Evolutionary conservation across 2,113 vertebrate species (phyloP), one percentile per base, ranked within the genome.

Genomic region (Sphyrna mokarran): DNA sequence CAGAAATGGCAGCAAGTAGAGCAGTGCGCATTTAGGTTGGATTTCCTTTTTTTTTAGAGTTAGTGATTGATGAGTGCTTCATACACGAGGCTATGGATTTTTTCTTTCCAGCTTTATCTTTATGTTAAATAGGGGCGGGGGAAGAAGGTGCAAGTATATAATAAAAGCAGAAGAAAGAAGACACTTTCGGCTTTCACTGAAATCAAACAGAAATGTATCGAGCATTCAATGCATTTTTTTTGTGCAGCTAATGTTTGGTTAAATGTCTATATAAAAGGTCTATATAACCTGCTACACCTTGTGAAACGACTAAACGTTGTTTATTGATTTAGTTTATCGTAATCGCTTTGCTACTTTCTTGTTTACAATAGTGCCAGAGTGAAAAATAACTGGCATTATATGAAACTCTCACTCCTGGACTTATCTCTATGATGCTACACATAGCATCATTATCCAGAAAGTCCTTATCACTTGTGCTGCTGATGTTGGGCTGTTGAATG

Each of bases 381-480:
- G 94, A 95, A 95, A 95, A 95, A 95, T 95, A 95, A 95, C 94
- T 95, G 69, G 40, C 43, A 95, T 95, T 95, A 95, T 95, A 95
- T 72, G 40, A 95, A 95, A 72, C 94, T 76, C 94, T 95, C 69
- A 95, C 69, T 95, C 69, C 94, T 23, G n/a, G 94, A 95, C 94
- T 95, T 95, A 95, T 95, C 94, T 95, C 94, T 72, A 20, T 54
- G 94, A 95, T 95, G 40, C 69, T 72, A 76, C 94, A 95, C 94
- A 95, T 54, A 95, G 94, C 94, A 95, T 48, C 94, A 95, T 95
- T 95, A 95, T 72, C 94, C 37, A 95, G 69, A 69, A 95, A 43
- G 68, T 72, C 68, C 93, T 95, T 95, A 95, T 95, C 93, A 72
- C 93, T 70, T 91, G 23, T 94, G 66, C 18, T 94, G 91, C 63